Percentiles rank a stretch among this genome's conserved stretches.
Conservation (phyloP, 2,888 invertebrate genomes). For the Acleris laterana region DNA sequence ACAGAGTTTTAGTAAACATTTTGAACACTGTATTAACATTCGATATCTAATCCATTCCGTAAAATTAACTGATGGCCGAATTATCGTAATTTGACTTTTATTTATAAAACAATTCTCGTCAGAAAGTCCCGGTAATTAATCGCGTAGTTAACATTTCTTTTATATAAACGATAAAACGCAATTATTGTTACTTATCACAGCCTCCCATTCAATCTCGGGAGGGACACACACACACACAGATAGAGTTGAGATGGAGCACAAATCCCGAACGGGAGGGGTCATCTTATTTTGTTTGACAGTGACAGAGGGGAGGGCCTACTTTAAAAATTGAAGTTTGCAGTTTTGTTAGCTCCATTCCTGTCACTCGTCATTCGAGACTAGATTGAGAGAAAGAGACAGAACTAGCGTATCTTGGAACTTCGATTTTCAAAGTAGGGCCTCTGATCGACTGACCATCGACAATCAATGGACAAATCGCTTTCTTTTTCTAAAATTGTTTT, state of each 20-base stretch:
- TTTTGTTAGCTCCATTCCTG: too few species aligned
- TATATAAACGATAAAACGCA: slow-evolving; percentile 12
- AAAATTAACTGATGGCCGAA: slow-evolving; percentile 3
- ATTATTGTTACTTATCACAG: slow-evolving; percentile 1
- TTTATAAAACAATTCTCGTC: slow-evolving; percentile 3
- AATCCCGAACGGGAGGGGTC: slow-evolving; percentile 4
- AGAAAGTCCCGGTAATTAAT: not conserved
- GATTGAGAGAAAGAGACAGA: too few species aligned
- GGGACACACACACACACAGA: not conserved
- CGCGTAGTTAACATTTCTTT: slow-evolving; percentile 6
- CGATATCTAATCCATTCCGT: slow-evolving; percentile 12
- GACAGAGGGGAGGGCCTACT: too few species aligned
- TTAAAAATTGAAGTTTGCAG: too few species aligned
- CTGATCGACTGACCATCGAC: slow-evolving; percentile 1
- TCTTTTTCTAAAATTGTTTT: too few species aligned
- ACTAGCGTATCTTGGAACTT: too few species aligned
- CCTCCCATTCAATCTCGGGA: not conserved
- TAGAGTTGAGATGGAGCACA: slow-evolving; percentile 2
- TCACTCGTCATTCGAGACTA: too few species aligned
- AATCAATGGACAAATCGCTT: too few species aligned
- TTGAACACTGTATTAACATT: slow-evolving; percentile 43
- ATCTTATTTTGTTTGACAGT: slow-evolving; percentile 9
- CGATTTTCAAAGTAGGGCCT: too few species aligned
- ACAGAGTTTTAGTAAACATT: slow-evolving; percentile 63
- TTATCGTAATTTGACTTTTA: not conserved